phyloP scores from a whole-genome alignment of 2,888 invertebrate genomes.

The Cyrtodaria siliqua region DNA sequence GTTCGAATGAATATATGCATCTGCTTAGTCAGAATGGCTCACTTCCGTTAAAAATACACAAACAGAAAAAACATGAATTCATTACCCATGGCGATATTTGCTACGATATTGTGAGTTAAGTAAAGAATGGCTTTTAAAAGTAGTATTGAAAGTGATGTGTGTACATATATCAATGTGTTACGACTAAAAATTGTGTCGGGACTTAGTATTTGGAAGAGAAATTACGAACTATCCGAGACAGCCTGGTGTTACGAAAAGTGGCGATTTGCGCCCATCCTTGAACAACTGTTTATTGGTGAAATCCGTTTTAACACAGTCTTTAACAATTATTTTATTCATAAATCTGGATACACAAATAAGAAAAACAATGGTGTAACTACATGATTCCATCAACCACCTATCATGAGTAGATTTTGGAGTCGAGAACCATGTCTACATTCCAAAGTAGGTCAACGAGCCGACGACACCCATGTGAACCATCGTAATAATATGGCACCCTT shows the following conservation, averaged over 20 bases:
- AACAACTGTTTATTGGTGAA: not conserved
- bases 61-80: slow-evolving; percentile 10
- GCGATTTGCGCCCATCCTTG: slow-evolving; percentile 32
- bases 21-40: not conserved
- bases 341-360: too few species aligned
- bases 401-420: slow-evolving; percentile 15
- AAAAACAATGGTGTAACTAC: too few species aligned
- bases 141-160: slow-evolving; percentile 11
- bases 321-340: too few species aligned
- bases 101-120: too few species aligned
- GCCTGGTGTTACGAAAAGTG: slow-evolving; percentile 49
- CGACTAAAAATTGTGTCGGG: not conserved
- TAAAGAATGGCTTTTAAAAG: slow-evolving; percentile 27
- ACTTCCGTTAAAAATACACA: slow-evolving; percentile 5
- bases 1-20: not conserved
- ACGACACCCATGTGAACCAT: not conserved
- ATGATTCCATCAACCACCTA: too few species aligned
- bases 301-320: too few species aligned
- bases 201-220: slow-evolving; percentile 13
- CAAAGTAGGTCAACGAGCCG: not conserved
- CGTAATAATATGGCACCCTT: slow-evolving; percentile 36
- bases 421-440: not conserved
- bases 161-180: slow-evolving; percentile 2
- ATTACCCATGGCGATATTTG: too few species aligned
- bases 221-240: slow-evolving; percentile 19